phyloP scores from a whole-genome alignment of 2,888 invertebrate species.

The Andrena minutula region DNA sequence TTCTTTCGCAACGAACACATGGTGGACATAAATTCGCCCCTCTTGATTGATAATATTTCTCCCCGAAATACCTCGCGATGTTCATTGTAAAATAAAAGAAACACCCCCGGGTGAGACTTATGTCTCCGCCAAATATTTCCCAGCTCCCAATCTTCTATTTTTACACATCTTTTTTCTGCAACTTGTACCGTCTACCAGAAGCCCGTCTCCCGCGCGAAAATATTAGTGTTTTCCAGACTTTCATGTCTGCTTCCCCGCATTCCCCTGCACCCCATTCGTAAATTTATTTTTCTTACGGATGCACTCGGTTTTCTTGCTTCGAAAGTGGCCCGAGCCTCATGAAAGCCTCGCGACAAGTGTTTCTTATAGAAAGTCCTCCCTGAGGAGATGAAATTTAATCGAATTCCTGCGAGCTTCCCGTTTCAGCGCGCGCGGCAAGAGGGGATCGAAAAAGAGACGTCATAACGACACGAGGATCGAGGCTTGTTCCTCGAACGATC shows the following conservation, averaged over 20 bases:
- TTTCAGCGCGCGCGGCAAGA: no score
- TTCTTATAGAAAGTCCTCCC: background rate
- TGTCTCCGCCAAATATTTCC: conserved; percentile 16
- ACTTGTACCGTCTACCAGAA: conserved; percentile 1
- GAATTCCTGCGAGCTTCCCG: background rate
- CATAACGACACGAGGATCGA: conserved; percentile 6
- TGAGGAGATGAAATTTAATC: background rate
- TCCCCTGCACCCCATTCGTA: background rate
- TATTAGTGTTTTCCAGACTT: conserved; percentile 48
- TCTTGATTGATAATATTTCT: conserved; percentile 8
- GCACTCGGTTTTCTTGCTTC: background rate
- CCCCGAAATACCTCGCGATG: background rate
- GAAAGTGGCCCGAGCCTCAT: background rate
- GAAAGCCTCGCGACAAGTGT: background rate
- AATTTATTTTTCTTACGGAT: conserved; percentile 37
- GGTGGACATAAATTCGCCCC: background rate
- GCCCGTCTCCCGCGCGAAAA: conserved; percentile 22
- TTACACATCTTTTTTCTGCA: conserved; percentile 25
- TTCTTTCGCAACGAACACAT: no score
- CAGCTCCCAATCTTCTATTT: conserved; percentile 32
- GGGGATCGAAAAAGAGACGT: background rate
- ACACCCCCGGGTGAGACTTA: background rate
- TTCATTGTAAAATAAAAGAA: background rate
- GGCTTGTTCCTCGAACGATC: conserved; percentile 16
- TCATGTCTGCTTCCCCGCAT: conserved; percentile 31